Evolutionary conservation across 2,888 invertebrate genomes (phyloP).

Genomic region (Deroplatys truncata): DNA sequence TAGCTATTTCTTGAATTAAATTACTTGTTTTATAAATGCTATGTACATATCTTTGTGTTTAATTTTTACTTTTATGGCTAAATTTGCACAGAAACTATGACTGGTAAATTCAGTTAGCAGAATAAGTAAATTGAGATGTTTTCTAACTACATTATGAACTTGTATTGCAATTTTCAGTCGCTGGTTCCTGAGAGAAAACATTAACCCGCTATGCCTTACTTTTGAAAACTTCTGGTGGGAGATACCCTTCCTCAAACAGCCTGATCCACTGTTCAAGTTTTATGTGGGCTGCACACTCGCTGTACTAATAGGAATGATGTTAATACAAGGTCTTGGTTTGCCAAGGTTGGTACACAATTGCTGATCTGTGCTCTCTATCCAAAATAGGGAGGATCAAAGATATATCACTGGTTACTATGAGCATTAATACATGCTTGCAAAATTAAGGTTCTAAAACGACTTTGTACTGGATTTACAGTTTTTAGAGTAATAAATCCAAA

Average conservation of each 20-base stretch:
- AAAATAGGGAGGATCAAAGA: too few relatives aligned
- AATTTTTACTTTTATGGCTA: too few relatives aligned
- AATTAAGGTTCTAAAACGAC: too few relatives aligned
- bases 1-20: too few relatives aligned
- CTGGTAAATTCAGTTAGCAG: background rate
- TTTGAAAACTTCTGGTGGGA: conserved; percentile 63
- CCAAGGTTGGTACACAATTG: conserved; percentile 45
- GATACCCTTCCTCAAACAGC: conserved; percentile 64
- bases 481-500: too few relatives aligned
- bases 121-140: background rate
- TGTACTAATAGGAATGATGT: conserved; percentile 55
- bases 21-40: too few relatives aligned
- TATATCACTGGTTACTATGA: too few relatives aligned
- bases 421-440: too few relatives aligned
- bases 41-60: too few relatives aligned
- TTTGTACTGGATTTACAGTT: too few relatives aligned
- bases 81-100: background rate
- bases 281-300: conserved; percentile 61
- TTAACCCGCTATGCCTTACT: conserved; percentile 58
- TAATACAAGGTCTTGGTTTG: conserved; percentile 59
- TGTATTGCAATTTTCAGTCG: conserved; percentile 52
- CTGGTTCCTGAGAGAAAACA: conserved; percentile 57
- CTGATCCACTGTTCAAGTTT: conserved; percentile 83
- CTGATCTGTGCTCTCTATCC: too few relatives aligned
- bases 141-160: background rate